phyloP scores from a whole-genome alignment of 1,140 invertebrate species.

The Tetraneura akinire region DNA sequence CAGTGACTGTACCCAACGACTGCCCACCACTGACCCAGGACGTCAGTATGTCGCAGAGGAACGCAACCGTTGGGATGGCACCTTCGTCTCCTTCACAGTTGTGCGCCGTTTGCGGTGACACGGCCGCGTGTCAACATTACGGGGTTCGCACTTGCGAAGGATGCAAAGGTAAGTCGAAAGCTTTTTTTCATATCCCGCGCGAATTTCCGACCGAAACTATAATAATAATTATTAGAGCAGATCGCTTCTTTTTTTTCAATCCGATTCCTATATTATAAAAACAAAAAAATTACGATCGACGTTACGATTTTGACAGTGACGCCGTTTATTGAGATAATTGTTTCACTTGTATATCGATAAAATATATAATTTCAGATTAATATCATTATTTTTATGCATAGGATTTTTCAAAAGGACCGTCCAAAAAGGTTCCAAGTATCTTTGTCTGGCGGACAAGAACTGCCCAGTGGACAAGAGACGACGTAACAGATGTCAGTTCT shows the following conservation, averaged over 20 bases:
- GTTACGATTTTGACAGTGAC: no score
- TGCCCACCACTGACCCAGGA: not conserved
- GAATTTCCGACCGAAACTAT: no score
- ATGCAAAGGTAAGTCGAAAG: constrained; percentile 76
- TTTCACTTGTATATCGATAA: no score
- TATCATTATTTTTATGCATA: no score
- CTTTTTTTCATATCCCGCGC: no score
- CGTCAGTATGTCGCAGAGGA: not conserved
- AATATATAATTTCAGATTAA: no score
- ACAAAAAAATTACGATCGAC: no score
- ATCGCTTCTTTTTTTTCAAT: no score
- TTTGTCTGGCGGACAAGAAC: constrained; percentile 94
- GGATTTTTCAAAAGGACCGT: constrained; percentile 94
- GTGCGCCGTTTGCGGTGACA: constrained; percentile 98
- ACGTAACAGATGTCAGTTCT: constrained; percentile 96
- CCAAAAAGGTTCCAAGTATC: constrained; percentile 98
- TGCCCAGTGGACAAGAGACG: constrained; percentile 98
- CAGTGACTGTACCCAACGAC: not conserved
- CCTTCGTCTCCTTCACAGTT: constrained; percentile 79
- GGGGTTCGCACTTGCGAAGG: constrained; percentile 97
- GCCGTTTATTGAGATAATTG: no score
- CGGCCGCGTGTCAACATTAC: constrained; percentile 97
- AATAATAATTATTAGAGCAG: no score
- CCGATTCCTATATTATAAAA: no score
- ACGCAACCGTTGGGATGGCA: constrained; percentile 59